These are phyloP conservation scores for Hippolais icterina DNA, from an alignment of 2,113 vertebrate species.

Conservation along the genomic window DNA sequence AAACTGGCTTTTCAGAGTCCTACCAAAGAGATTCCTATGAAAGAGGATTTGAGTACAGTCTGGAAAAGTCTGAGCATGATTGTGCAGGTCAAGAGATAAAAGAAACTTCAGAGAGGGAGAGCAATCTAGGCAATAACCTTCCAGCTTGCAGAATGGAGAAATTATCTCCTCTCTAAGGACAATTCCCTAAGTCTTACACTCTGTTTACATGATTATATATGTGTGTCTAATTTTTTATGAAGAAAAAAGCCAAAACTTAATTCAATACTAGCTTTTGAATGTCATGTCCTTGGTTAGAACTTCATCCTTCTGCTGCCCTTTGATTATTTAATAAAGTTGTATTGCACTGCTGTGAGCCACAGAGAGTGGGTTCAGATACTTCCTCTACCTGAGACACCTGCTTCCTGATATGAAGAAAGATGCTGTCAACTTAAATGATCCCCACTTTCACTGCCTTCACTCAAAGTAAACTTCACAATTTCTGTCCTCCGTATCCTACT, in stretches of 20 bases:
- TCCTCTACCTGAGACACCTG: not conserved
- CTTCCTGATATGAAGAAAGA: not conserved
- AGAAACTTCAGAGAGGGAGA: not conserved
- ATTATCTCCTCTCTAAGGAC: not conserved
- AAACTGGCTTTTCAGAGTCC: not conserved
- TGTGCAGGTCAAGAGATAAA: not conserved
- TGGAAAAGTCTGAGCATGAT: not conserved
- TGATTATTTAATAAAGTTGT: not conserved
- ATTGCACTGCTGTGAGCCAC: not conserved
- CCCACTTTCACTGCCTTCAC: not conserved
- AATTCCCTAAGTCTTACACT: not conserved
- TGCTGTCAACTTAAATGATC: not conserved
- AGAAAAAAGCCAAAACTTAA: not conserved
- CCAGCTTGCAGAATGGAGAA: not conserved
- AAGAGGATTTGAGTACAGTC: not conserved
- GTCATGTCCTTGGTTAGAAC: not conserved
- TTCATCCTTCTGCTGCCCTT: not conserved
- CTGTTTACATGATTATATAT: not conserved
- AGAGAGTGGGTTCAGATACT: not conserved
- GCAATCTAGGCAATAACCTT: not conserved
- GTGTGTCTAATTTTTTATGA: not conserved
- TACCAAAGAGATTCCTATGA: not conserved
- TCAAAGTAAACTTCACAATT: not conserved
- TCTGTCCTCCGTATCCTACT: not conserved
- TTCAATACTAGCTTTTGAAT: not conserved